Base-by-base conservation (phyloP, 2,797 vertebrate species). In the Sus cebifrons region DNA sequence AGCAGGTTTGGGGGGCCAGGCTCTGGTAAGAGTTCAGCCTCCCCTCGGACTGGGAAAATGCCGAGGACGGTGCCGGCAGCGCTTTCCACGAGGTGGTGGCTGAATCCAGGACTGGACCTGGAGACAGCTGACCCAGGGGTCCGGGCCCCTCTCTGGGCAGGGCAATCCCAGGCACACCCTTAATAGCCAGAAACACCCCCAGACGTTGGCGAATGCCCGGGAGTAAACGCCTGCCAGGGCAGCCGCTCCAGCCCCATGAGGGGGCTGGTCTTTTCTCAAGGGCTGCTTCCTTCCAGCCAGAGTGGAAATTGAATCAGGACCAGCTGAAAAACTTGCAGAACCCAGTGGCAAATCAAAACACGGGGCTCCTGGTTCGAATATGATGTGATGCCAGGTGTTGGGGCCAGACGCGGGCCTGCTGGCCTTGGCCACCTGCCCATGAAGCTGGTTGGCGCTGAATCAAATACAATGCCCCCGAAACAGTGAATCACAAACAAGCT, bases 361-460 rank as follows among this genome's bases (percentile, higher is more conserved):
- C 23, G 29, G 21, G 60, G 8, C 32, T 27, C 13, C 64, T 10
- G 16, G 5, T 27, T 40, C 21, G 25, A 16, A 36, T 0, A 62
- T 7, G 5, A 2, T 3, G n/a, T 54, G 77, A 16, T 1, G 4
- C 7, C 1, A 6, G 16, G 7, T 3, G 56, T 25, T 25, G 58
- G 58, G n/a, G 58, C 6, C 12, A 23, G 20, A 16, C 0, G 13
- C 0, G 1, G 54, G 8, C 56, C 77, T 62, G 13, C 23, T 3
- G n/a, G 0, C 3, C 8, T 2, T 21, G n/a, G n/a, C n/a, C n/a
- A 0, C 54, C 54, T 16, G n/a, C 77, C 62, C 25, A 5, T 13
- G 25, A 14, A 5, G 21, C 21, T 7, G 23, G 25, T 29, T 29
- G 62, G 62, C n/a, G 15, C 78, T 18, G 58, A 40, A 4, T 16